Conservation (phyloP, 2,888 invertebrate genomes). For the Galerucella calmariensis region DNA sequence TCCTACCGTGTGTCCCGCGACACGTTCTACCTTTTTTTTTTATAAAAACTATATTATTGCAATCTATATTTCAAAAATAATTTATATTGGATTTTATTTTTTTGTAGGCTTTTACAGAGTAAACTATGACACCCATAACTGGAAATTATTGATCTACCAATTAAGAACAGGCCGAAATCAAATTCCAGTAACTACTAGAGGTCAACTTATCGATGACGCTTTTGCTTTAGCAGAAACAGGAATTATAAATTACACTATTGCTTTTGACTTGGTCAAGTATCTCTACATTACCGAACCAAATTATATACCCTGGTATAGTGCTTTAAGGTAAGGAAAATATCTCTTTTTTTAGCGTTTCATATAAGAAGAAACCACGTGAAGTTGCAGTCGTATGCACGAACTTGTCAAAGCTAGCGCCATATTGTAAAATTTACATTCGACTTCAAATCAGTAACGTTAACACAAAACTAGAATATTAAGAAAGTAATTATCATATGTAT, state of each 20-base stretch:
- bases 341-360: neutral
- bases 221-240: constrained; percentile 73
- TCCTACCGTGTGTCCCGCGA: too few species aligned
- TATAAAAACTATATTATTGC: too few species aligned
- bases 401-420: too few species aligned
- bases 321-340: constrained; percentile 62
- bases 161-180: constrained; percentile 61
- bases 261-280: constrained; percentile 74
- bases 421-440: too few species aligned
- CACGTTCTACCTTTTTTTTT: too few species aligned
- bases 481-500: too few species aligned
- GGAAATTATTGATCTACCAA: constrained; percentile 68
- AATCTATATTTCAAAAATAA: too few species aligned
- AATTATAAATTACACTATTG: constrained; percentile 69
- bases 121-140: constrained; percentile 72
- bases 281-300: constrained; percentile 72
- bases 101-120: constrained; percentile 71
- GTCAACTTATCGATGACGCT: constrained; percentile 80
- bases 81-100: neutral
- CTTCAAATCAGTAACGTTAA: too few species aligned
- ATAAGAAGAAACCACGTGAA: too few species aligned
- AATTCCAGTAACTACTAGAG: constrained; percentile 72
- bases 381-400: too few species aligned
- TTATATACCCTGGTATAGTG: constrained; percentile 75
- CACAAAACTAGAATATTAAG: too few species aligned